Evolutionary conservation across 2,888 invertebrate species (phyloP), one percentile per base, ranked within the genome.

Genomic region (Thera obeliscata): DNA sequence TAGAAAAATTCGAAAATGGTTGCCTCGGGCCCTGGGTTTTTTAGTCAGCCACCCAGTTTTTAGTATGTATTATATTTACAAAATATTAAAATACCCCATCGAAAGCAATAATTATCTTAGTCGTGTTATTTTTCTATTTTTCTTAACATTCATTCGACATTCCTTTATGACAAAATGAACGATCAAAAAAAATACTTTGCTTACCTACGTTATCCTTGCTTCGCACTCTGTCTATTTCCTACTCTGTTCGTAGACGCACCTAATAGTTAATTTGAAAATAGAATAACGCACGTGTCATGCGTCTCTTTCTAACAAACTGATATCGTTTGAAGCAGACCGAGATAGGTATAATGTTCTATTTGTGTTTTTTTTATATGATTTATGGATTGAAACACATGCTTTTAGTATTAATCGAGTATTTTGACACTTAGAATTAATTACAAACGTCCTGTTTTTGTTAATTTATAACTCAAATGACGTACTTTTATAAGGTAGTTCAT

Each of bases 221-320:
- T 33, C n/a, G 43, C 58, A 5, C 46, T 48, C 8, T 41, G 8
- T n/a, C 9, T 7, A n/a, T 11, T 38, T 56, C 38, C 56, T 58
- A 58, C 61, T 66, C 57, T 57, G 5, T 8, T 7, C 57, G 46
- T 52, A 61, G 66, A 65, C 59, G 12, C 11, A 22, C 8, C 43
- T 43, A 38, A 12, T 52, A 59, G 35, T 35, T 41, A 33, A 41
- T 56, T 49, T 56, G 22, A 35, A 66, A 66, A 66, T 66, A 66
- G 66, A 61, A 38, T 22, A 66, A 46, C 61, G 61, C 66, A 66
- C 61, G 66, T 66, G 66, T 66, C 66, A 8, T 52, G 36, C 66
- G n/a, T 66, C 66, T 57, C 66, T 46, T 43, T 66, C 57, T 35
- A 8, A 33, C 46, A 9, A 9, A 38, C 46, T 52, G 2, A 3